Conservation (phyloP, 2,113 vertebrate species). For the Nyctereutes procyonoides region DNA sequence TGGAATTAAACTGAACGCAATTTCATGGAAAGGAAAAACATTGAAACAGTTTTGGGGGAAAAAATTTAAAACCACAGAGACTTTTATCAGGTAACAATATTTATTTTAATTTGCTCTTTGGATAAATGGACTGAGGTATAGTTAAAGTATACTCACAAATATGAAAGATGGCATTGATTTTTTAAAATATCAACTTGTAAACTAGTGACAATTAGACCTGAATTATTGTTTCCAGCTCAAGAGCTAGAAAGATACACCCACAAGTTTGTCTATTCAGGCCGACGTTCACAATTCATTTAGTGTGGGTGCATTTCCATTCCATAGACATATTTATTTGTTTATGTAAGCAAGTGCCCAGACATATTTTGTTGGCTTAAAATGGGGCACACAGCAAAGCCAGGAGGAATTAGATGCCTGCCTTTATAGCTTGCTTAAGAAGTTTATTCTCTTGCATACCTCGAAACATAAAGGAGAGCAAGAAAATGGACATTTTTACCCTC, state of each 20-base stretch:
- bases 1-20: slow-evolving; percentile 21
- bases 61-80: neutral
- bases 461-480: slow-evolving; percentile 21
- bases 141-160: neutral
- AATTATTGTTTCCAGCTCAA: neutral
- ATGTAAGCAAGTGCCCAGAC: neutral
- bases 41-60: neutral
- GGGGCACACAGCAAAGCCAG: neutral
- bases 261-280: neutral
- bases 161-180: slow-evolving; percentile 48
- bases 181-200: neutral
- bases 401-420: neutral
- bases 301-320: slow-evolving; percentile 43
- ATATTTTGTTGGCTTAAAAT: neutral
- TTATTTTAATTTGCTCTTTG: slow-evolving; percentile 40
- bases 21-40: neutral
- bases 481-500: neutral
- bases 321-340: neutral
- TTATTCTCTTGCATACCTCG: neutral
- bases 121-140: neutral
- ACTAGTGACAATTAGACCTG: neutral
- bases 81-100: neutral
- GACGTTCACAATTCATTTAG: neutral
- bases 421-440: neutral
- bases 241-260: neutral